Conservation (phyloP, 2,888 invertebrate species). For the Drosophila nigricruria region DNA sequence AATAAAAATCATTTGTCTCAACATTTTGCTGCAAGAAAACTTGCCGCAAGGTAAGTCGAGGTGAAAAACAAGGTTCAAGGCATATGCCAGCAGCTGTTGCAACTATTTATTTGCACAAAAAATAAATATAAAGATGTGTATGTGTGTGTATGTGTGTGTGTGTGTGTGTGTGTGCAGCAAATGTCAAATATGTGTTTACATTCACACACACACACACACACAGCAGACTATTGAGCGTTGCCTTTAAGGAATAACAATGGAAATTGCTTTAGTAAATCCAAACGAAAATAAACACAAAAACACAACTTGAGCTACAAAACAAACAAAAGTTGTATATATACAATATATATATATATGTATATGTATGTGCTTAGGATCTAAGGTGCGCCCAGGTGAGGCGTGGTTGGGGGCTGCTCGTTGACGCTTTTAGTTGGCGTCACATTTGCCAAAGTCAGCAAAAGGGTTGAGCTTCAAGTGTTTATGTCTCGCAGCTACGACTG, state of each 20-base stretch:
- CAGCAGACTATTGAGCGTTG: conserved; percentile 25
- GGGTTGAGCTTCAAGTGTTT: conserved; percentile 76
- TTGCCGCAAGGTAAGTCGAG: conserved; percentile 3
- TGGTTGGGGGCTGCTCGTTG: conserved; percentile 40
- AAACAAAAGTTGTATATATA: conserved; percentile 52
- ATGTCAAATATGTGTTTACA: conserved; percentile 79
- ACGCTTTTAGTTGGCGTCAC: conserved; percentile 54
- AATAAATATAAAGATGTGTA: conserved; percentile 38
- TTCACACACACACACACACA: conserved; percentile 16
- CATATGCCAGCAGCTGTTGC: conserved; percentile 78
- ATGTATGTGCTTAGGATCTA: conserved; percentile 16
- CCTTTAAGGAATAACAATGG: conserved; percentile 75
- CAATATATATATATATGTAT: not conserved
- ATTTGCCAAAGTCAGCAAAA: conserved; percentile 69
- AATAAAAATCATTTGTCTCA: conserved; percentile 37
- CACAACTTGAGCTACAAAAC: conserved; percentile 76
- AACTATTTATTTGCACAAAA: conserved; percentile 80
- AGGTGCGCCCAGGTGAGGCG: conserved; percentile 64
- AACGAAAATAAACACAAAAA: conserved; percentile 79
- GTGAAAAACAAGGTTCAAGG: conserved; percentile 6
- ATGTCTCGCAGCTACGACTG: conserved; percentile 30
- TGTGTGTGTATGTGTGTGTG: conserved; percentile 3
- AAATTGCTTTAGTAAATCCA: conserved; percentile 81
- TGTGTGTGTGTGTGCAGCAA: conserved; percentile 54
- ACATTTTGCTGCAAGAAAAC: conserved; percentile 6